A percentile compares a stretch with the other conserved stretches of the same genome.
These are phyloP conservation scores for Trematomus loennbergii DNA, from an alignment of 2,113 vertebrate genomes.

Conservation along the genomic window DNA sequence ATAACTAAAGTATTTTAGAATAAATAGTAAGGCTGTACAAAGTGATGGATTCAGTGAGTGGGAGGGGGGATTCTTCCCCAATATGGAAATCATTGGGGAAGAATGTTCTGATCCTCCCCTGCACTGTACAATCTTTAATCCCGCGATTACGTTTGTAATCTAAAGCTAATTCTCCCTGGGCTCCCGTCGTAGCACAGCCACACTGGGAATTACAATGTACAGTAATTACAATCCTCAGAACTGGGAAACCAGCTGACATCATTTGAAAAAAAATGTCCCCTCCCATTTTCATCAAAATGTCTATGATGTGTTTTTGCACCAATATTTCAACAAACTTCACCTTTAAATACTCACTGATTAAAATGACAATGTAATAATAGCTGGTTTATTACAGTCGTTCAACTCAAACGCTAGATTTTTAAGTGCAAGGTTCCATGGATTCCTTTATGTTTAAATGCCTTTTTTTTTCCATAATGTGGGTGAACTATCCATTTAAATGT, in stretches of 20 bases:
- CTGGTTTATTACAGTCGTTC: not conserved
- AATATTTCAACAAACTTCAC: not conserved
- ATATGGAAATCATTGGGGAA: slow-evolving; percentile 32
- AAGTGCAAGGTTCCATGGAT: too few species aligned
- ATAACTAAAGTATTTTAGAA: not conserved
- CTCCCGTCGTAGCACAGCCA: slow-evolving; percentile 27
- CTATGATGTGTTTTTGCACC: not conserved
- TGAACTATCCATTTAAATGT: too few species aligned
- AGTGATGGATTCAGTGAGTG: not conserved
- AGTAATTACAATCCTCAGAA: slow-evolving; percentile 40
- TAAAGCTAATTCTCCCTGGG: slow-evolving; percentile 61
- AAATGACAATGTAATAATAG: too few species aligned
- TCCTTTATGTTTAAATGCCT: too few species aligned
- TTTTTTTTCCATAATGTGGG: too few species aligned
- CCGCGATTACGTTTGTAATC: slow-evolving; percentile 67
- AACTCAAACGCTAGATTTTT: not conserved
- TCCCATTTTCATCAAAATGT: not conserved
- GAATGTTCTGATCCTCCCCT: slow-evolving; percentile 23
- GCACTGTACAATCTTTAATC: slow-evolving; percentile 45
- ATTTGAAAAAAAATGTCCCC: not conserved
- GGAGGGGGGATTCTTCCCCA: slow-evolving; percentile 2
- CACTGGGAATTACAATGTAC: slow-evolving; percentile 38
- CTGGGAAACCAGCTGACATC: slow-evolving; percentile 2
- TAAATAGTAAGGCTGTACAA: not conserved
- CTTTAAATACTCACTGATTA: too few species aligned